Percentiles rank a stretch among this genome's conserved stretches.
phyloP scores from a whole-genome alignment of 2,797 vertebrate species.

The Synaphobranchus kaupii region DNA sequence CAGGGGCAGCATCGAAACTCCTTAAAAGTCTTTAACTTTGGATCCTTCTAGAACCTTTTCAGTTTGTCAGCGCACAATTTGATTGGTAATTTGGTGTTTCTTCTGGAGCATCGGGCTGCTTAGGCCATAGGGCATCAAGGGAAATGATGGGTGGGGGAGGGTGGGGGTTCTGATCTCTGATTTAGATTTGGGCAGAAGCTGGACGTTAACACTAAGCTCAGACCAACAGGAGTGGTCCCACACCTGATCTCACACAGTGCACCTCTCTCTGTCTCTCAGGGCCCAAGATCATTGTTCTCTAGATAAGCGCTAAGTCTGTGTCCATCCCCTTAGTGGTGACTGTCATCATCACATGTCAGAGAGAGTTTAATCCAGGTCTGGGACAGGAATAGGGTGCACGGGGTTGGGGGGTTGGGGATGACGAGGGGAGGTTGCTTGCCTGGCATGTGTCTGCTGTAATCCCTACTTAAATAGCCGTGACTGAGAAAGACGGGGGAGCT shows the following conservation, averaged over 20 bases:
- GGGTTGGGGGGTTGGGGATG: conserved; percentile 53
- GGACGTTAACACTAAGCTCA: neutral
- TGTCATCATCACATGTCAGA: conserved; percentile 78
- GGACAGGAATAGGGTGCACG: conserved; percentile 79
- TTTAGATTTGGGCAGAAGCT: neutral
- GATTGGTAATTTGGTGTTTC: too few species aligned
- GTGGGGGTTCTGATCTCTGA: neutral
- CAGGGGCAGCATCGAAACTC: neutral
- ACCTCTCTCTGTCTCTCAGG: conserved; percentile 28
- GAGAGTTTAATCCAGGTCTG: conserved; percentile 74
- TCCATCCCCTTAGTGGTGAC: conserved; percentile 76
- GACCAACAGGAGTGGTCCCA: conserved; percentile 25
- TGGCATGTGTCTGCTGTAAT: conserved; percentile 67
- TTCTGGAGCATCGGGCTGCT: too few species aligned
- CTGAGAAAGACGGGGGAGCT: conserved; percentile 47
- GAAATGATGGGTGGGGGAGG: neutral
- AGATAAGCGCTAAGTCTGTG: conserved; percentile 78
- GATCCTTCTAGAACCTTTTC: neutral
- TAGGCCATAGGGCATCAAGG: neutral
- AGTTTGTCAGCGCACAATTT: too few species aligned
- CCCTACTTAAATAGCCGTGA: conserved; percentile 67
- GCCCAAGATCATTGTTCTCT: conserved; percentile 58
- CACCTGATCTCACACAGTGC: conserved; percentile 46
- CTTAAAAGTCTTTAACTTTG: too few species aligned
- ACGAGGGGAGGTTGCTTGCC: conserved; percentile 52